These are phyloP conservation scores for Mesocricetus auratus DNA, from an alignment of 2,113 vertebrate genomes.

Conservation along the genomic window DNA sequence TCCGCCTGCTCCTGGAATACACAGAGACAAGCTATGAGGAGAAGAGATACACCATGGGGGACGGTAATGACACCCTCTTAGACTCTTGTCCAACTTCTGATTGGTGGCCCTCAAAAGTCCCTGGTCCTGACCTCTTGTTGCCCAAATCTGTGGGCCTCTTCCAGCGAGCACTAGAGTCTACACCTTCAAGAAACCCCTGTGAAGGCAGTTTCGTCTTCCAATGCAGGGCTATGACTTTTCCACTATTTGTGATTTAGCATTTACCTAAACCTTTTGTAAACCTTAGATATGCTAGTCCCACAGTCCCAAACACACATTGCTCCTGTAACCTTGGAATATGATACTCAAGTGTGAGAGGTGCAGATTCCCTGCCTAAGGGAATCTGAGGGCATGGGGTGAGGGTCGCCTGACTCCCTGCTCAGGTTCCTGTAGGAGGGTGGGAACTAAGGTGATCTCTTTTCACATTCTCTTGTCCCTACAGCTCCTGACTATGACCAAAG, in stretches of 20 bases:
- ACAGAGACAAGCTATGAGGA: conserved; percentile 88
- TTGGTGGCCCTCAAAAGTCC: neutral
- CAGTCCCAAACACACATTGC: neutral
- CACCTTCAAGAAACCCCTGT: fast-evolving
- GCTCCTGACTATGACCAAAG: conserved; percentile 90
- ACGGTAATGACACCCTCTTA: conserved; percentile 80
- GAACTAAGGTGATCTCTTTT: neutral
- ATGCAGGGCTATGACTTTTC: neutral
- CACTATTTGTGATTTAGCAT: neutral
- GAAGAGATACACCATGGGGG: conserved; percentile 86
- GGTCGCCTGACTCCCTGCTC: neutral
- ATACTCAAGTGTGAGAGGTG: neutral
- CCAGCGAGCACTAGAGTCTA: neutral
- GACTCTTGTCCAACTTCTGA: neutral
- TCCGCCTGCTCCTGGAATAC: conserved; percentile 90
- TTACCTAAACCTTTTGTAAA: neutral
- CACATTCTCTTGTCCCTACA: conserved; percentile 62
- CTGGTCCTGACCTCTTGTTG: neutral
- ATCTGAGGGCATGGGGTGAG: neutral
- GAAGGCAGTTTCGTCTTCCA: neutral
- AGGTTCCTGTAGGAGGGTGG: fast-evolving
- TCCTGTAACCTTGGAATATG: neutral
- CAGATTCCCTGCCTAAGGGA: neutral
- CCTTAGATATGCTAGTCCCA: neutral
- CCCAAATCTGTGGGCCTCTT: neutral